Conservation (phyloP, 2,888 invertebrate species). For the Scrobipalpa atriplicella region DNA sequence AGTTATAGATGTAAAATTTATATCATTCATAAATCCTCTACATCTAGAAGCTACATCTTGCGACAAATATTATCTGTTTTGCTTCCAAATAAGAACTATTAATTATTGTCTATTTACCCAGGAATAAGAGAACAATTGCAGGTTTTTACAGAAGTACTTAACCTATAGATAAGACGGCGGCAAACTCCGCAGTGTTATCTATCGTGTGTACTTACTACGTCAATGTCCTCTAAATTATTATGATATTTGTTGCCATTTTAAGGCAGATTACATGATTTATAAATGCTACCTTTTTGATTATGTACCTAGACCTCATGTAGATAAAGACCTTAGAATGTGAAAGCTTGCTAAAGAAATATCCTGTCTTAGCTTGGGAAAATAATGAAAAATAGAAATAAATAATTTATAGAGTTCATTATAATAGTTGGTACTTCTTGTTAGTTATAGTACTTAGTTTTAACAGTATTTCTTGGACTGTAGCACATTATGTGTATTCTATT, state of each 20-base stretch:
- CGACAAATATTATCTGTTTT: background rate
- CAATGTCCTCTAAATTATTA: background rate
- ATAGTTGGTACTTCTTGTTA: too few relatives aligned
- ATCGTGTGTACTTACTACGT: background rate
- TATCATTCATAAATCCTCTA: background rate
- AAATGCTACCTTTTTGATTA: too few relatives aligned
- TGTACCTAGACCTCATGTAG: too few relatives aligned
- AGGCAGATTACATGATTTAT: too few relatives aligned
- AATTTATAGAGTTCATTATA: too few relatives aligned
- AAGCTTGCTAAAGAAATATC: too few relatives aligned
- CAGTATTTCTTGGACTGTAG: too few relatives aligned
- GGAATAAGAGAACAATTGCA: slow-evolving; percentile 14
- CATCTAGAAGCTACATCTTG: background rate
- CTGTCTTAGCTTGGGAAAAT: background rate
- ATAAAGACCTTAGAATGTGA: too few relatives aligned
- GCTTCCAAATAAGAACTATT: background rate
- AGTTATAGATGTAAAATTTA: too few relatives aligned
- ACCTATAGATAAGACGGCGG: background rate
- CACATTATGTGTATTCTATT: too few relatives aligned
- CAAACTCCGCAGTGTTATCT: slow-evolving; percentile 5
- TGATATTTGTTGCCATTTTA: background rate
- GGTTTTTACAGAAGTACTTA: background rate
- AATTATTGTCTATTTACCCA: background rate
- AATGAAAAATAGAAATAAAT: background rate
- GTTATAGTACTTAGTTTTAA: background rate